Conservation (phyloP, 37 sponge, comb jelly and placozoan species). For the Ianthella basta region DNA sequence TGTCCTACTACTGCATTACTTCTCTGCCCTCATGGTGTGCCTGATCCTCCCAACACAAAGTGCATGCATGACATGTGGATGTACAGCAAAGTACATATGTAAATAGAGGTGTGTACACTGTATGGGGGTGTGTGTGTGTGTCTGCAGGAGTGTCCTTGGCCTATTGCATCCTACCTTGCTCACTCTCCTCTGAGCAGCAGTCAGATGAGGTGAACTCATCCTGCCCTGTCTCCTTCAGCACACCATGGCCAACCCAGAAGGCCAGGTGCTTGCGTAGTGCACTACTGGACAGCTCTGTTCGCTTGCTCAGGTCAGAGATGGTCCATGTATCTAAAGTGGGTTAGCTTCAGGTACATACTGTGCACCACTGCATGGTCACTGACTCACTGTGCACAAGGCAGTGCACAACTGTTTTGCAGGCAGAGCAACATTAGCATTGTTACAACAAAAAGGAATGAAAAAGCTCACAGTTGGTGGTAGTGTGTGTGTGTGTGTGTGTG, state of each 20-base stretch:
- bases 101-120: neutral
- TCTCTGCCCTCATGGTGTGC: too few species aligned
- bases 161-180: neutral
- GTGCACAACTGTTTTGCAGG: too few species aligned
- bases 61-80: neutral
- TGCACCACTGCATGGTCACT: too few species aligned
- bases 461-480: too few species aligned
- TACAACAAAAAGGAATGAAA: too few species aligned
- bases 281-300: constrained; percentile 51
- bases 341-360: neutral
- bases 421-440: too few species aligned
- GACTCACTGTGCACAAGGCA: too few species aligned
- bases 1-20: too few species aligned
- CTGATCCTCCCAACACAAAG: too few species aligned
- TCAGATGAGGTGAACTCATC: constrained; percentile 75
- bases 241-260: constrained; percentile 86
- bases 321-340: constrained; percentile 64
- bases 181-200: neutral
- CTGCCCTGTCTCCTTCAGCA: constrained; percentile 62
- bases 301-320: constrained; percentile 56
- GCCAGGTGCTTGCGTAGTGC: constrained; percentile 68
- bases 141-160: neutral
- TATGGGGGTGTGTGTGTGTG: neutral
- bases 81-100: neutral
- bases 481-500: too few species aligned